Base-by-base conservation (phyloP, 2,113 vertebrate species). In the Pygoscelis adeliae region DNA sequence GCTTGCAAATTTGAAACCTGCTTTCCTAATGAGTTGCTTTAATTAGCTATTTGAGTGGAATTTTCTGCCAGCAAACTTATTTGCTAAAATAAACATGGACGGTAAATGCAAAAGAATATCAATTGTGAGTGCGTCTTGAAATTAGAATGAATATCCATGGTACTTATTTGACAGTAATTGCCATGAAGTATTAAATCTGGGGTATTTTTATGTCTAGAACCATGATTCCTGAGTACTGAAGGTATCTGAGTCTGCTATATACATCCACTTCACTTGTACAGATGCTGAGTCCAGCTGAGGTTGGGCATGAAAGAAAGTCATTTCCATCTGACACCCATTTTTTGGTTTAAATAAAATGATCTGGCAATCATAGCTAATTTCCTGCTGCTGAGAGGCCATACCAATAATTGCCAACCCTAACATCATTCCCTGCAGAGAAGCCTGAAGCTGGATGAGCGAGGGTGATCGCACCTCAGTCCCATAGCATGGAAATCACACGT, bases 31-130 rank as follows among this genome's bases (percentile, higher is more conserved):
- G 34, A 91, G 46, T 93, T 90, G 25, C 46, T 93, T 83, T 95
- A 88, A 95, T 90, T 96, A 88, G 74, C 62, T 86, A 5, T 53
- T 76, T 55, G 27, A 80, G 59, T 70, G 46, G 74, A 90, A 40
- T 34, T 73, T 94, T 88, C 85, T 90, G 85, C 79, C 85, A 93
- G 92, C 62, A 95, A 93, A 86, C 46, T 83, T 46, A 14, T 88
- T 94, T 95, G 46, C 46, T 83, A 58, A 62, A 94, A 90, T 77
- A 32, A 2, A 1, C 25, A 21, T 53, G 38, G 17, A 30, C 80
- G 32, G 63, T 86, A 93, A 85, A 87, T 3, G 29, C n/a, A 40
- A 49, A 65, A 69, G 56, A 83, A 14, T 49, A 77, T n/a, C 11
- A 32, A 15, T 53, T 50, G 26, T 70, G 66, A 85, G 38, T 11